Evolutionary conservation across 2,888 invertebrate species (phyloP).

Genomic region (Platycnemis pennipes): DNA sequence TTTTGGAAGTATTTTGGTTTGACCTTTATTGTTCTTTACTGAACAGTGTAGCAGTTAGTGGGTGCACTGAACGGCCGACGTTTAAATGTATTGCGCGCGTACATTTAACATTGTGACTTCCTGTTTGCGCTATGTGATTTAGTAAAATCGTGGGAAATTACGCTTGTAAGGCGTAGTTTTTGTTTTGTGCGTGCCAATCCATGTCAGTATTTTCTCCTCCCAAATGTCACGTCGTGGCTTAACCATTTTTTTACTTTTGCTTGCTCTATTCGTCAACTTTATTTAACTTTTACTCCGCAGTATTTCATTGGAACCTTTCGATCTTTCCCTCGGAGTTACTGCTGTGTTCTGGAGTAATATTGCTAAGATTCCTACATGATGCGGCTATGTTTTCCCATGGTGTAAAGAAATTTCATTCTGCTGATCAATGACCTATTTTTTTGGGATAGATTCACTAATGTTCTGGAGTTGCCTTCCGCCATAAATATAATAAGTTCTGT

Average conservation of each 20-base stretch:
- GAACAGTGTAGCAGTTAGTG: not conserved
- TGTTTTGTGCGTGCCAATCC: not conserved
- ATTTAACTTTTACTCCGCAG: no score
- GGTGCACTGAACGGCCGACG: not conserved
- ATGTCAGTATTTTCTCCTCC: not conserved
- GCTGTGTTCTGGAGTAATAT: not conserved
- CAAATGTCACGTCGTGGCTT: no score
- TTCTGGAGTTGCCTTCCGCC: no score
- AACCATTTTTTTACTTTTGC: no score
- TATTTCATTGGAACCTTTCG: no score
- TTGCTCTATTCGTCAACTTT: no score
- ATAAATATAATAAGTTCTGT: no score
- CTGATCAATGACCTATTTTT: not conserved
- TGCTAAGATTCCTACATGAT: not conserved
- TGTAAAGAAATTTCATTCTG: not conserved
- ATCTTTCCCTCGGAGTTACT: not conserved
- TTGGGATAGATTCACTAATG: not conserved
- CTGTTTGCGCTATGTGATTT: not conserved
- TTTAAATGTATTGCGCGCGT: constrained; percentile 30
- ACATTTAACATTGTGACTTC: constrained; percentile 14
- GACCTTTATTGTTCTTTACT: not conserved
- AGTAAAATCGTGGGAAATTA: not conserved
- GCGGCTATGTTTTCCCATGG: not conserved
- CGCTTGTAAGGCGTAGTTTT: not conserved
- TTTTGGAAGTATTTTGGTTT: not conserved